Evolutionary conservation across 2,113 vertebrate genomes (phyloP).

Genomic region (Aphyosemion australe): DNA sequence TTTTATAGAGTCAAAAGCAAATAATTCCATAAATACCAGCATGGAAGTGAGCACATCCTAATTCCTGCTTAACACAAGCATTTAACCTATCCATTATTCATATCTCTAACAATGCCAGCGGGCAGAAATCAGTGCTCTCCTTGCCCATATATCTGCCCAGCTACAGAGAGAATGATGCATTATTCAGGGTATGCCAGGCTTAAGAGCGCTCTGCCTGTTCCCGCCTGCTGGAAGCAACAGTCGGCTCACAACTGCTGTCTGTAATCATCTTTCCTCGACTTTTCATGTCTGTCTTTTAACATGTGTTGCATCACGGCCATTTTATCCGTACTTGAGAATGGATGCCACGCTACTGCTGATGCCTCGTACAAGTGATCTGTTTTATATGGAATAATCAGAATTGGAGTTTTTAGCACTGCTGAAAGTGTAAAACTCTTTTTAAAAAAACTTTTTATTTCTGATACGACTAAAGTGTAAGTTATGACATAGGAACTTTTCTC

Average conservation of each 20-base stretch:
- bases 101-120: constrained; percentile 68
- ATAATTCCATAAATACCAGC: constrained; percentile 48
- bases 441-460: too few species aligned
- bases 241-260: constrained; percentile 50
- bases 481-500: too few species aligned
- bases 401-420: too few species aligned
- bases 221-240: constrained; percentile 60
- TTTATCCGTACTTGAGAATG: constrained; percentile 4
- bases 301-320: constrained; percentile 28
- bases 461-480: too few species aligned
- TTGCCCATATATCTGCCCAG: constrained; percentile 65
- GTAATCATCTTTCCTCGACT: constrained; percentile 29
- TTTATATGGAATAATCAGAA: too few species aligned
- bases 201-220: constrained; percentile 57
- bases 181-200: constrained; percentile 74
- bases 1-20: constrained; percentile 29
- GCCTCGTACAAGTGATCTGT: not conserved
- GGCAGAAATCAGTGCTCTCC: constrained; percentile 64
- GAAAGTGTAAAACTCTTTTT: too few species aligned
- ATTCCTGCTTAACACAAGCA: constrained; percentile 72
- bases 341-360: not conserved
- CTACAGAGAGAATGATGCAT: constrained; percentile 68
- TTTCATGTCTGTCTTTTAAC: constrained; percentile 10
- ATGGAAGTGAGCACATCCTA: constrained; percentile 42
- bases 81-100: constrained; percentile 78